A percentile compares a stretch with the other conserved stretches of the same genome.
phyloP scores from a whole-genome alignment of 1,140 invertebrate species.

The Megalonaias nervosa region DNA sequence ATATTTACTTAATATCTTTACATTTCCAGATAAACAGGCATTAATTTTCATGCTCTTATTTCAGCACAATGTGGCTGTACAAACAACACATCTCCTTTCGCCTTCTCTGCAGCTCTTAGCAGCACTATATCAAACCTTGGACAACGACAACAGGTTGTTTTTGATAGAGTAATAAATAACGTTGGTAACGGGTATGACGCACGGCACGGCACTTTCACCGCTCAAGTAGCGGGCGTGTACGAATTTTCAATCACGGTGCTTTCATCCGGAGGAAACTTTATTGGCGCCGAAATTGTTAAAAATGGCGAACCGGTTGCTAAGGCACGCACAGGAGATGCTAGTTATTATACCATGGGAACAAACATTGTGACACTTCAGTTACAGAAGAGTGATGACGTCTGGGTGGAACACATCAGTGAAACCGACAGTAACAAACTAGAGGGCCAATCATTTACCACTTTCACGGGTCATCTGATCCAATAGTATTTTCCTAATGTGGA shows the following conservation, averaged over 20 bases:
- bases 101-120: constrained; percentile 15
- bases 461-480: constrained; percentile 19
- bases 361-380: constrained; percentile 22
- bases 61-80: constrained; percentile 21
- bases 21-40: no score
- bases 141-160: constrained; percentile 15
- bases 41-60: not conserved
- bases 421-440: constrained; percentile 23
- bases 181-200: constrained; percentile 16
- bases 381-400: constrained; percentile 20
- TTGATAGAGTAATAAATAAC: constrained; percentile 12
- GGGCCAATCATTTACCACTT: constrained; percentile 13
- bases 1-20: no score
- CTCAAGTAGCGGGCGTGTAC: constrained; percentile 15
- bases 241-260: constrained; percentile 19
- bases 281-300: constrained; percentile 17
- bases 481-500: not conserved
- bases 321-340: constrained; percentile 9
- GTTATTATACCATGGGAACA: constrained; percentile 29
- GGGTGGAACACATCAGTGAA: constrained; percentile 17
- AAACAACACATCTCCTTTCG: not conserved
- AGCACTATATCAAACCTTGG: constrained; percentile 19
- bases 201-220: constrained; percentile 27
- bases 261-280: not conserved
- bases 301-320: constrained; percentile 18